Conservation (phyloP, 2,113 vertebrate species). For the Hylia prasina region DNA sequence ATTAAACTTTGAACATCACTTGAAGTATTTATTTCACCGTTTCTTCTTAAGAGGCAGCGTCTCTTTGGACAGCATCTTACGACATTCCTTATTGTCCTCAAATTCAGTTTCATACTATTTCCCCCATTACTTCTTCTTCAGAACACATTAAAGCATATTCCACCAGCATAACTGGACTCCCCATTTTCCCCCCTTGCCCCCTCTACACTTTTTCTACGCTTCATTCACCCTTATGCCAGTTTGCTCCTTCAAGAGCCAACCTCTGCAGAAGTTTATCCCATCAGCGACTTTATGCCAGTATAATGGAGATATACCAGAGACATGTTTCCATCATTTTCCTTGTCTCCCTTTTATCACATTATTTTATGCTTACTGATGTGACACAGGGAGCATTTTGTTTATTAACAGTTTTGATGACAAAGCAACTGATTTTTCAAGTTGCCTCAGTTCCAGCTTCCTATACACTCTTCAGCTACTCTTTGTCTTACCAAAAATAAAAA, state of each 20-base stretch:
- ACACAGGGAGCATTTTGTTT: not conserved
- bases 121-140: not conserved
- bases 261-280: not conserved
- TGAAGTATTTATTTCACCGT: not conserved
- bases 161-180: not conserved
- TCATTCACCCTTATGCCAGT: not conserved
- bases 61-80: not conserved
- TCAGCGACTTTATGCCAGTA: not conserved
- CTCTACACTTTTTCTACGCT: not conserved
- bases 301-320: not conserved
- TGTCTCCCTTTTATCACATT: not conserved
- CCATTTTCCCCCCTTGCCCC: rapidly evolving
- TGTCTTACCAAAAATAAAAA: not conserved
- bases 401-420: not conserved
- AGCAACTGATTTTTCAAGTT: not conserved
- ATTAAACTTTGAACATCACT: not conserved
- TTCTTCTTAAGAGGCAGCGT: not conserved
- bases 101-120: not conserved
- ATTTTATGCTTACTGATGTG: not conserved
- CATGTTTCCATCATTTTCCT: not conserved
- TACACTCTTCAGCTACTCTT: not conserved
- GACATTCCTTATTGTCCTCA: not conserved
- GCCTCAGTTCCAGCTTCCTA: not conserved
- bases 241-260: not conserved
- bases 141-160: not conserved